Conservation (phyloP, 1,140 invertebrate genomes). For the Carcinoscorpius rotundicauda region DNA sequence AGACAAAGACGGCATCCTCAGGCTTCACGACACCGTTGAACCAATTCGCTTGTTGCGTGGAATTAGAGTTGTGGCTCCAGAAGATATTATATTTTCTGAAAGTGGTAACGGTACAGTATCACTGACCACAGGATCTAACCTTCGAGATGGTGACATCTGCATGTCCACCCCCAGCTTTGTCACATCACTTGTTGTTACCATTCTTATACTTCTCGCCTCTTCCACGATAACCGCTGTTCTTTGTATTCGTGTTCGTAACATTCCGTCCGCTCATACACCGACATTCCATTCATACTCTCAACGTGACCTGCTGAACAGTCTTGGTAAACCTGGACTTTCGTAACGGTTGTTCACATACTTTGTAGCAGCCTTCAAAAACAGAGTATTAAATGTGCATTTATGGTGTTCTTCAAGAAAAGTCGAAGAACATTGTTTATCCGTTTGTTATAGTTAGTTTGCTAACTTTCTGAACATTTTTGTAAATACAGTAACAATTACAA, state of each 20-base stretch:
- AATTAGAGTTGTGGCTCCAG: slow-evolving; percentile 29
- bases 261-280: slow-evolving; percentile 2
- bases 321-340: too few species aligned
- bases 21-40: slow-evolving; percentile 4
- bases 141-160: slow-evolving; percentile 32
- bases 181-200: slow-evolving; percentile 29
- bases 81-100: slow-evolving; percentile 24
- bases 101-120: not conserved
- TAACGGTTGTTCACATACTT: too few species aligned
- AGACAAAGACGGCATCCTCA: not conserved
- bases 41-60: slow-evolving; percentile 24
- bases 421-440: too few species aligned
- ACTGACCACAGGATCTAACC: not conserved
- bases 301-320: too few species aligned
- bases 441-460: too few species aligned
- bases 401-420: too few species aligned
- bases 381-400: too few species aligned
- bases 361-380: too few species aligned
- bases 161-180: slow-evolving; percentile 36
- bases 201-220: slow-evolving; percentile 33
- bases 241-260: slow-evolving; percentile 25
- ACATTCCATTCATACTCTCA: too few species aligned
- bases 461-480: too few species aligned
- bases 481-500: too few species aligned
- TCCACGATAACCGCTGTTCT: slow-evolving; percentile 31